Conservation (phyloP, 2,888 invertebrate genomes). For the Apodemia zela region DNA sequence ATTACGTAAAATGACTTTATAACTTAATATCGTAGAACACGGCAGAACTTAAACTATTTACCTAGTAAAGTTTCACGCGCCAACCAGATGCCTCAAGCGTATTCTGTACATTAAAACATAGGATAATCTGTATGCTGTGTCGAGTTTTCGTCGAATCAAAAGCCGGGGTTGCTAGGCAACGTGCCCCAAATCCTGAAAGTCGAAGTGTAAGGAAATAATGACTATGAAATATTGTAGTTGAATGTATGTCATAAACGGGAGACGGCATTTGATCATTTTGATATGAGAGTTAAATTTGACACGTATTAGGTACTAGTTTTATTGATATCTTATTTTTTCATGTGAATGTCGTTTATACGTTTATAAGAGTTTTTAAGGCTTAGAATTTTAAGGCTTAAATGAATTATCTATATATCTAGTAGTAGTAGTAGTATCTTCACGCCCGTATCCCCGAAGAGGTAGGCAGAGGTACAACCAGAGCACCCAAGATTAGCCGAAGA, state of each 20-base stretch:
- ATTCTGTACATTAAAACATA: constrained; percentile 41
- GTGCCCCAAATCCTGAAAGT: constrained; percentile 53
- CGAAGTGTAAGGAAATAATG: constrained; percentile 66
- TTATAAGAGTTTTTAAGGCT: too few species aligned
- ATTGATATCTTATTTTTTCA: constrained; percentile 7
- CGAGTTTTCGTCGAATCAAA: constrained; percentile 63
- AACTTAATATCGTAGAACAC: constrained; percentile 52
- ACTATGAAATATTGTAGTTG: constrained; percentile 58
- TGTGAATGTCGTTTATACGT: neutral
- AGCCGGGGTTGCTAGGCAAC: constrained; percentile 57
- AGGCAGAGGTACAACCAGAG: too few species aligned
- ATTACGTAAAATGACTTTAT: constrained; percentile 55
- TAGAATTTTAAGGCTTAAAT: too few species aligned
- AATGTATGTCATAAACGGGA: constrained; percentile 26
- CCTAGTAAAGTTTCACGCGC: constrained; percentile 62
- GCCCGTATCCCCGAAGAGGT: too few species aligned
- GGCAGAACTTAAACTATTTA: constrained; percentile 65
- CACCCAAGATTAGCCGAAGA: too few species aligned
- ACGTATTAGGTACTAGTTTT: constrained; percentile 1
- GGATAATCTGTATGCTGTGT: constrained; percentile 42
- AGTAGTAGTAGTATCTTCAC: too few species aligned
- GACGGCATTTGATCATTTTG: constrained; percentile 10
- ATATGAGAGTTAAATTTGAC: constrained; percentile 13
- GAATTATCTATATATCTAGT: too few species aligned
- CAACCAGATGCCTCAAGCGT: constrained; percentile 53